Evolutionary conservation across 2,888 invertebrate species (phyloP).

Genomic region (Cacoxenus indagator): DNA sequence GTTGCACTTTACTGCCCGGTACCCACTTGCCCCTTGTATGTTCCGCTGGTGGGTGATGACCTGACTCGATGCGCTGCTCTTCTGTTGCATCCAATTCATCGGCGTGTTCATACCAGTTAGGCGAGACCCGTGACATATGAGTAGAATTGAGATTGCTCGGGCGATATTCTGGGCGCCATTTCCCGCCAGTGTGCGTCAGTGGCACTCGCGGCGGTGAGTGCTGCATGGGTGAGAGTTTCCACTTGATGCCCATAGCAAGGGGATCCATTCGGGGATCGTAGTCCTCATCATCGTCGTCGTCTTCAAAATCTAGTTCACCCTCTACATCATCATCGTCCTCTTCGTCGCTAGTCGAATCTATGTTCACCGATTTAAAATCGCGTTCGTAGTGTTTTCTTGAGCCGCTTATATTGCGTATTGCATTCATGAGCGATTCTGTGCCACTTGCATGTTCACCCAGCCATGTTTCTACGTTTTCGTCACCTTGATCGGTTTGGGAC

Average conservation of each 20-base stretch:
- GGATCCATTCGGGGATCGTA: slow-evolving; percentile 72
- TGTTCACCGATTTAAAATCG: slow-evolving; percentile 63
- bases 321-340: slow-evolving; percentile 64
- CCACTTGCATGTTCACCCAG: slow-evolving; percentile 67
- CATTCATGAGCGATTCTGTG: slow-evolving; percentile 74
- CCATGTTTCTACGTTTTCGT: slow-evolving; percentile 45
- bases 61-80: slow-evolving; percentile 70
- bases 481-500: slow-evolving; percentile 38
- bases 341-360: slow-evolving; percentile 54
- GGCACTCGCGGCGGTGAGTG: slow-evolving; percentile 71
- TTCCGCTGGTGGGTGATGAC: slow-evolving; percentile 75
- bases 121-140: slow-evolving; percentile 59
- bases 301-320: slow-evolving; percentile 71
- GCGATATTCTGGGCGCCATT: slow-evolving; percentile 80
- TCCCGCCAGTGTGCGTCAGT: slow-evolving; percentile 76
- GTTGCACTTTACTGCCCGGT: slow-evolving; percentile 76
- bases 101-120: slow-evolving; percentile 74
- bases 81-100: slow-evolving; percentile 53
- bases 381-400: slow-evolving; percentile 73
- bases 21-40: slow-evolving; percentile 85
- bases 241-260: slow-evolving; percentile 48
- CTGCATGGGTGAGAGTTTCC: slow-evolving; percentile 42
- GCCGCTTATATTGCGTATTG: slow-evolving; percentile 77
- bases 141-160: slow-evolving; percentile 52
- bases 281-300: slow-evolving; percentile 69